These are phyloP conservation scores for Excalfactoria chinensis DNA, from an alignment of 2,113 vertebrate species.

Conservation along the genomic window DNA sequence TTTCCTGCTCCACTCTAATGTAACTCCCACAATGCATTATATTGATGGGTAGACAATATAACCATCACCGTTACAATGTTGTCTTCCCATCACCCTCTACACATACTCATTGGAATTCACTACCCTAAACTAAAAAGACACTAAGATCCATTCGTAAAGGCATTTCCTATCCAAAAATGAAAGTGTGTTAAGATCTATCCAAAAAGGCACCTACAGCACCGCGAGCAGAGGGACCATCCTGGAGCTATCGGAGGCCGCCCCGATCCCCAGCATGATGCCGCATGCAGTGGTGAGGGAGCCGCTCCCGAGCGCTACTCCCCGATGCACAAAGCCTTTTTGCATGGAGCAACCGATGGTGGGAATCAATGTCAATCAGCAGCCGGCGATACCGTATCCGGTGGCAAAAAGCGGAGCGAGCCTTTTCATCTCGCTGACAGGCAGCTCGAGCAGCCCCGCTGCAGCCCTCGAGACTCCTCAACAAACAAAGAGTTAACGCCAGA, in stretches of 20 bases:
- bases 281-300: not conserved
- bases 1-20: not conserved
- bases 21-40: slow-evolving; percentile 6
- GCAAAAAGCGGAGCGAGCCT: not conserved
- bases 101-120: not conserved
- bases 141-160: not conserved
- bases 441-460: not conserved
- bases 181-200: too few relatives aligned
- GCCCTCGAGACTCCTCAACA: not conserved
- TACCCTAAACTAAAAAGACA: not conserved
- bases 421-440: slow-evolving; percentile 15
- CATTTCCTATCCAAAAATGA: not conserved
- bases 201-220: not conserved
- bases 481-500: slow-evolving; percentile 9
- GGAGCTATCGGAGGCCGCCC: too few relatives aligned
- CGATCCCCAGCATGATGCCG: too few relatives aligned
- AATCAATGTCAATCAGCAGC: slow-evolving; percentile 28
- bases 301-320: not conserved
- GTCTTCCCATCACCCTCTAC: not conserved
- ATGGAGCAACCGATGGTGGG: not conserved
- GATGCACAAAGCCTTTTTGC: not conserved
- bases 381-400: not conserved
- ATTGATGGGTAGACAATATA: too few relatives aligned
- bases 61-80: not conserved
- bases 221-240: not conserved